A percentile compares a stretch with the other conserved stretches of the same genome.
These are phyloP conservation scores for Drosophila funebris DNA, from an alignment of 1,140 invertebrate genomes.

Conservation along the genomic window DNA sequence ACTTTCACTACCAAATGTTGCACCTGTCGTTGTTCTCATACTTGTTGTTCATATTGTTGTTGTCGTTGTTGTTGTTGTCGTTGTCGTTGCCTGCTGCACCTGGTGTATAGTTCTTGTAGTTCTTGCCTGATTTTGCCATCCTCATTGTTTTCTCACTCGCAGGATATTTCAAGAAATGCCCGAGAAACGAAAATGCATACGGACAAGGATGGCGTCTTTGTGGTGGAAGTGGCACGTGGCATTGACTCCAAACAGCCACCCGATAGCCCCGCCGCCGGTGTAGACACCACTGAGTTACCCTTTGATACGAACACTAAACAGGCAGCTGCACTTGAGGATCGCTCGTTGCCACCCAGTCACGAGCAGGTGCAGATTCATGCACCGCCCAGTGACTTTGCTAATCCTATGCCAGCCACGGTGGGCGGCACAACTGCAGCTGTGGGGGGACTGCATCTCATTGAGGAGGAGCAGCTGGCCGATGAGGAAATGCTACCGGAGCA, in stretches of 20 bases:
- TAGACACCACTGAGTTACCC: constrained; percentile 63
- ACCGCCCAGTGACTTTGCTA: constrained; percentile 62
- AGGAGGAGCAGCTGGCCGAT: constrained; percentile 51
- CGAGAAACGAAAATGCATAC: constrained; percentile 88
- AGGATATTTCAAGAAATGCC: constrained; percentile 88
- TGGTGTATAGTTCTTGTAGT: background rate
- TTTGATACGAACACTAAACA: constrained; percentile 58
- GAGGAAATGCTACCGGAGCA: constrained; percentile 28
- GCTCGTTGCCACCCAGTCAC: constrained; percentile 61
- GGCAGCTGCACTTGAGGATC: constrained; percentile 40
- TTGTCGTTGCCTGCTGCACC: constrained; percentile 20
- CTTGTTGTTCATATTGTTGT: constrained; percentile 46
- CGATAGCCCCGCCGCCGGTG: constrained; percentile 59
- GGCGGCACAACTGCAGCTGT: constrained; percentile 56
- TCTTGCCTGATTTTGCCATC: constrained; percentile 8
- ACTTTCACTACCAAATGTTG: constrained; percentile 14
- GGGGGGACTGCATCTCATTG: constrained; percentile 84
- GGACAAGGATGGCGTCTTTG: constrained; percentile 90
- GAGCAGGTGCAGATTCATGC: constrained; percentile 83
- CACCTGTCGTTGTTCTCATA: constrained; percentile 23
- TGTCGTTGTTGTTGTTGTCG: constrained; percentile 6
- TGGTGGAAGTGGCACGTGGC: constrained; percentile 87
- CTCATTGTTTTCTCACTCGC: constrained; percentile 17
- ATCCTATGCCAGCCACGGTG: constrained; percentile 1
- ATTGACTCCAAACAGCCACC: constrained; percentile 70